A percentile compares a stretch with the other conserved stretches of the same genome.
Conservation (phyloP, 1,140 invertebrate genomes). For the Drosophila pruinosa region DNA sequence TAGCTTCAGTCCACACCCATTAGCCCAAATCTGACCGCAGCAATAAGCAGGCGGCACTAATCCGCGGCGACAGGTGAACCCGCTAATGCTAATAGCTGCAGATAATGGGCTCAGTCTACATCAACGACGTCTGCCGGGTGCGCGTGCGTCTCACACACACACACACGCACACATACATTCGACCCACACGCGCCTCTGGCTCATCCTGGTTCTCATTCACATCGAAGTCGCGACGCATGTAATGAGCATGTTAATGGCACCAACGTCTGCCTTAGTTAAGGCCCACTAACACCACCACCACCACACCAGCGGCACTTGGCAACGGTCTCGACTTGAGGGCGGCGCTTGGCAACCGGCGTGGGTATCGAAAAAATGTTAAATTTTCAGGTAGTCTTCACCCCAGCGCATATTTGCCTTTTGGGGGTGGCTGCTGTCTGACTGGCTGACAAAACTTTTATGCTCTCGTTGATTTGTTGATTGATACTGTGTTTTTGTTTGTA, state of each 20-base stretch:
- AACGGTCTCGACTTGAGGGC: constrained; percentile 52
- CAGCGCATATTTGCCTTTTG: background rate
- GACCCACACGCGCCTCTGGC: constrained; percentile 25
- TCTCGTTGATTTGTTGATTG: constrained; percentile 67
- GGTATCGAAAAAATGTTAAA: constrained; percentile 13
- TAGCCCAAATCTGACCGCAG: constrained; percentile 59
- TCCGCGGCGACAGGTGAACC: constrained; percentile 71
- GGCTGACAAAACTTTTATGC: constrained; percentile 31
- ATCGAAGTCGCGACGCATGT: constrained; percentile 50
- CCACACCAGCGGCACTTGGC: constrained; percentile 48
- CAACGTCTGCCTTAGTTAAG: constrained; percentile 22
- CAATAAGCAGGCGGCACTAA: constrained; percentile 47
- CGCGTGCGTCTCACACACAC: constrained; percentile 36
- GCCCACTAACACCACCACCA: constrained; percentile 35
- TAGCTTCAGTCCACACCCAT: constrained; percentile 32
- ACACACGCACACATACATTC: constrained; percentile 2
- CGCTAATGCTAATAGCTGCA: constrained; percentile 66
- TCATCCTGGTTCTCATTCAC: background rate
- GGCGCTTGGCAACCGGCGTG: constrained; percentile 60
- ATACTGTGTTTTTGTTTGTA: constrained; percentile 53
- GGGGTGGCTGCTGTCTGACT: constrained; percentile 68
- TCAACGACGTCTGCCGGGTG: constrained; percentile 21
- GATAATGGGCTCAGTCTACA: constrained; percentile 39
- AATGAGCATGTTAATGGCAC: constrained; percentile 67
- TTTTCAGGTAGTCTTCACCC: background rate